These are phyloP conservation scores for Poecilia velifera DNA, from an alignment of 2,797 vertebrate species.

Conservation along the genomic window DNA sequence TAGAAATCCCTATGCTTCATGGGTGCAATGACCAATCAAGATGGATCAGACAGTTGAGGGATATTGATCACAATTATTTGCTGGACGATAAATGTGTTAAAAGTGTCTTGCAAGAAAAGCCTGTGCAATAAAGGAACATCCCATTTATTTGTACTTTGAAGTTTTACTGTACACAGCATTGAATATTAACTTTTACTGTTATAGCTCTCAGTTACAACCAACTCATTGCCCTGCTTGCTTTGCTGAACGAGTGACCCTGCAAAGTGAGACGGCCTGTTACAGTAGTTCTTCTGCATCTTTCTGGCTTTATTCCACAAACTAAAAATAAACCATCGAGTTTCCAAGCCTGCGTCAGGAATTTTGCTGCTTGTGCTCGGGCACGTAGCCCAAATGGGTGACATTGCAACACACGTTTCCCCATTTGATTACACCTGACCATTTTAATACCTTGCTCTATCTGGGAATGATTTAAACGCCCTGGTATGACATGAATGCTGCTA, in stretches of 20 bases:
- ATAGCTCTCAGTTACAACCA: not conserved
- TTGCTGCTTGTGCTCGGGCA: conserved; percentile 40
- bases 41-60: conserved; percentile 32
- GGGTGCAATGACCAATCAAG: conserved; percentile 26
- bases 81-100: not conserved
- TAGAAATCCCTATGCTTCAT: conserved; percentile 61
- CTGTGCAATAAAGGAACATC: not conserved
- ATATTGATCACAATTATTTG: conserved; percentile 16
- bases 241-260: conserved; percentile 41
- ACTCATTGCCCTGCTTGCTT: conserved; percentile 8
- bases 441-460: conserved; percentile 37
- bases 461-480: conserved; percentile 46
- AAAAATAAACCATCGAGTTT: conserved; percentile 65
- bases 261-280: conserved; percentile 50
- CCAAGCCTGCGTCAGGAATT: conserved; percentile 38
- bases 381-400: conserved; percentile 49
- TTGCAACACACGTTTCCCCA: conserved; percentile 44
- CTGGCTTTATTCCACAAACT: conserved; percentile 60
- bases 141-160: not conserved
- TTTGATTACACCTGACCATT: conserved; percentile 47
- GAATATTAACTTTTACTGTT: conserved; percentile 9
- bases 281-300: conserved; percentile 47
- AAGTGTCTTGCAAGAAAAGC: not conserved
- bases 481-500: conserved; percentile 36
- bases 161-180: not conserved